Evolutionary conservation across 1,140 invertebrate genomes (phyloP).

Genomic region (Drosophila pallidifrons): DNA sequence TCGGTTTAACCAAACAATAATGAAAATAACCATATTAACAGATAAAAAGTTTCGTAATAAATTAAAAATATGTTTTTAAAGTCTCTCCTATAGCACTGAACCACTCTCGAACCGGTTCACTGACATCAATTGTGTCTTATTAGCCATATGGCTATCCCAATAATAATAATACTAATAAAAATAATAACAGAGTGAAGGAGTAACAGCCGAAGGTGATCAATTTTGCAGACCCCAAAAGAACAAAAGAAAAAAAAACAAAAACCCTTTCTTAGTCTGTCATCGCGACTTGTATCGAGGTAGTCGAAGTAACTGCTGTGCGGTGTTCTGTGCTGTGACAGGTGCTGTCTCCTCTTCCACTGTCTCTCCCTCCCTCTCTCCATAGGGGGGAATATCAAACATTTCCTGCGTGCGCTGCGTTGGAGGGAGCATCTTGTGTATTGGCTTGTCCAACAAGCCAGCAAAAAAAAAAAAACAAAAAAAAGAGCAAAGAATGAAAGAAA

Average conservation of each 20-base stretch:
- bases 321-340: constrained; percentile 28
- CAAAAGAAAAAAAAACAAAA: too few species aligned
- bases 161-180: too few species aligned
- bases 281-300: neutral
- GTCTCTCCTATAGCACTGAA: neutral
- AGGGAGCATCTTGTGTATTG: constrained; percentile 36
- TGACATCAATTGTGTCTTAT: neutral
- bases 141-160: too few species aligned
- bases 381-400: constrained; percentile 28
- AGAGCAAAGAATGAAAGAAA: neutral
- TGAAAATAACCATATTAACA: too few species aligned
- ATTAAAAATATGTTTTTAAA: neutral
- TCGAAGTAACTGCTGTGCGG: too few species aligned
- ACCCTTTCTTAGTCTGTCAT: neutral
- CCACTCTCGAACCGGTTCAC: neutral
- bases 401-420: constrained; percentile 9
- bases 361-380: neutral
- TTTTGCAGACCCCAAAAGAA: too few species aligned
- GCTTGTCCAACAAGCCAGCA: constrained; percentile 5
- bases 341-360: neutral
- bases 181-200: neutral
- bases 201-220: too few species aligned
- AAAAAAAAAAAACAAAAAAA: neutral
- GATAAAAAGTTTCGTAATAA: neutral
- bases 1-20: too few species aligned